Evolutionary conservation across 2,797 vertebrate species (phyloP), one percentile per base, ranked within the genome.

Genomic region (Gymnodraco acuticeps): DNA sequence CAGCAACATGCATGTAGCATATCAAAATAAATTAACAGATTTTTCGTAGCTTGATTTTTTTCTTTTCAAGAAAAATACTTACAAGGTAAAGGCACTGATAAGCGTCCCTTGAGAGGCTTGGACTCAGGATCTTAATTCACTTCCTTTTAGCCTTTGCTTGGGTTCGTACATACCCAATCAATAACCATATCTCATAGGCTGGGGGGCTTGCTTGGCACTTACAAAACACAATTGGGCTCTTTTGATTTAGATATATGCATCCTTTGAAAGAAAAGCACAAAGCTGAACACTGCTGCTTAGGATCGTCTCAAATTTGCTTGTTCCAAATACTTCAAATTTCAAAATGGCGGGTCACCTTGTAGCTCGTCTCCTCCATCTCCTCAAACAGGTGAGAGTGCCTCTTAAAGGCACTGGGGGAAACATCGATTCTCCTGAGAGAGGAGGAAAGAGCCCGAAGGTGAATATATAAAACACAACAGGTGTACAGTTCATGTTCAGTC

Each of bases 351-450:
- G 95, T 99, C 97, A 99, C 98, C 98, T 99, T 99, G 94, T 97
- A 98, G 94, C 96, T 93, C 81, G 95, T 88, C 88, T 98, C 98
- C 86, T 97, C 98, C 91, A 95, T 83, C 89, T 99, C 98, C 89
- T 99, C 98, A 94, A 98, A 98, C 93, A 97, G 94, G 86, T 97
- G 97, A 94, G 96, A 93, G 95, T 98, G 98, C 94, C 97, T 99
- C 96, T 97, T 99, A 97, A 99, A 99, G 92, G 97, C 97, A 97
- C 98, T 99, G 95, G 98, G 98, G 94, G 98, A 99, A 94, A 99
- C 97, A 96, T 99, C 98, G 93, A 99, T 99, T 96, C 98, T 96
- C 97, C 98, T 99, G 54, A 33, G 55, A 65, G 70, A n/a, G 10
- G 73, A 50, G 41, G 59, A 12, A 69, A 5, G 73, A 16, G 41